phyloP scores from a whole-genome alignment of 1,140 invertebrate species.

The Drosophila truncata region DNA sequence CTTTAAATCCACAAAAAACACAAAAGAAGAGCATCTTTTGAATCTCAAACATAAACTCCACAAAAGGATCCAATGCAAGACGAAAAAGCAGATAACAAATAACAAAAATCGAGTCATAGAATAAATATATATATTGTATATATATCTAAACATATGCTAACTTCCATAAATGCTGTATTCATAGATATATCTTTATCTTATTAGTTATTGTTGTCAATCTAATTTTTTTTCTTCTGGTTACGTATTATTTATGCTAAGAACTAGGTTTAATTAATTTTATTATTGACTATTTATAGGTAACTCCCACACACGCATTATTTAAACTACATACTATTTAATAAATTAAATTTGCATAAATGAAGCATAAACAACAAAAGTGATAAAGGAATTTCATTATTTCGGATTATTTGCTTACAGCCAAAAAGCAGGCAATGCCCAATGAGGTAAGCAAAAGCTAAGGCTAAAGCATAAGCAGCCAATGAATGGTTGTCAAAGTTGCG shows the following conservation, averaged over 20 bases:
- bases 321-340: constrained; percentile 60
- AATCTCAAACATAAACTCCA: constrained; percentile 20
- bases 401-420: constrained; percentile 35
- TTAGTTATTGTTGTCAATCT: constrained; percentile 27
- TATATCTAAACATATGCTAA: neutral
- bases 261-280: constrained; percentile 24
- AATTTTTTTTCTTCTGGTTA: constrained; percentile 26
- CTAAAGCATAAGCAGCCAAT: neutral
- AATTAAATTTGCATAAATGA: constrained; percentile 51
- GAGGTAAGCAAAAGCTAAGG: neutral
- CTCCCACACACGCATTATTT: constrained; percentile 55
- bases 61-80: constrained; percentile 40
- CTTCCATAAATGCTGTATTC: constrained; percentile 27
- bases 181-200: constrained; percentile 26
- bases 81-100: constrained; percentile 22
- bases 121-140: constrained; percentile 28
- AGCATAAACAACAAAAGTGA: constrained; percentile 18
- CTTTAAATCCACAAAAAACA: too few species aligned
- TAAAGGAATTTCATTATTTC: constrained; percentile 1
- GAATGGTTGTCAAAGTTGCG: neutral
- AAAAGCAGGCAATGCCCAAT: constrained; percentile 64
- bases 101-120: constrained; percentile 75
- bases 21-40: neutral
- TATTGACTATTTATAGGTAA: constrained; percentile 69
- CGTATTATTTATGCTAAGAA: constrained; percentile 19